Evolutionary conservation across 2,888 invertebrate species (phyloP).

Genomic region (Diplazon laetatorius): DNA sequence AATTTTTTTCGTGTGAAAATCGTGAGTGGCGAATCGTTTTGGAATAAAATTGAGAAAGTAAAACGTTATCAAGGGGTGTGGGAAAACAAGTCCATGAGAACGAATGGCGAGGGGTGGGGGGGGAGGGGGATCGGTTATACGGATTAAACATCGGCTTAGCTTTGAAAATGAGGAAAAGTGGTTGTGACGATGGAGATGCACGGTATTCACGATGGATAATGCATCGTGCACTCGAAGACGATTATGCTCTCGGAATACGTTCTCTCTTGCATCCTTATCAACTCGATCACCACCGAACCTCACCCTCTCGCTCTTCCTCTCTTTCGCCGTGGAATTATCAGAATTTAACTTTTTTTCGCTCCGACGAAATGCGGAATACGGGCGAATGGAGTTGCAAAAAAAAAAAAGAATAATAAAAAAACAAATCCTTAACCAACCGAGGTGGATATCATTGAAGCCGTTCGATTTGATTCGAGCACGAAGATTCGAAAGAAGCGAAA

Average conservation of each 20-base stretch:
- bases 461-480: slow-evolving; percentile 22
- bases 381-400: too few relatives aligned
- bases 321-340: background rate
- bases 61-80: slow-evolving; percentile 43
- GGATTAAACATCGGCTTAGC: slow-evolving; percentile 20
- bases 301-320: background rate
- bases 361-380: background rate
- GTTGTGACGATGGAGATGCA: slow-evolving; percentile 68
- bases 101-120: background rate
- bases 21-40: slow-evolving; percentile 10
- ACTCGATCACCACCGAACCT: background rate
- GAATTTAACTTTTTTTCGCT: background rate
- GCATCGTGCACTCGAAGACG: slow-evolving; percentile 52
- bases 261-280: too few relatives aligned
- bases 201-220: slow-evolving; percentile 70
- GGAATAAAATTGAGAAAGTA: slow-evolving; percentile 38
- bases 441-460: background rate
- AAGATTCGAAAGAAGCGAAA: slow-evolving; percentile 15
- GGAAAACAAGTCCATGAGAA: slow-evolving; percentile 49
- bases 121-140: too few relatives aligned
- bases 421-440: too few relatives aligned
- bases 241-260: too few relatives aligned
- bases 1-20: slow-evolving; percentile 6
- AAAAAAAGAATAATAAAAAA: background rate
- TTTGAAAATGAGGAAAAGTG: slow-evolving; percentile 73